Evolutionary conservation across 2,888 invertebrate species (phyloP), one percentile per base, ranked within the genome.

Genomic region (Carcina quercana): DNA sequence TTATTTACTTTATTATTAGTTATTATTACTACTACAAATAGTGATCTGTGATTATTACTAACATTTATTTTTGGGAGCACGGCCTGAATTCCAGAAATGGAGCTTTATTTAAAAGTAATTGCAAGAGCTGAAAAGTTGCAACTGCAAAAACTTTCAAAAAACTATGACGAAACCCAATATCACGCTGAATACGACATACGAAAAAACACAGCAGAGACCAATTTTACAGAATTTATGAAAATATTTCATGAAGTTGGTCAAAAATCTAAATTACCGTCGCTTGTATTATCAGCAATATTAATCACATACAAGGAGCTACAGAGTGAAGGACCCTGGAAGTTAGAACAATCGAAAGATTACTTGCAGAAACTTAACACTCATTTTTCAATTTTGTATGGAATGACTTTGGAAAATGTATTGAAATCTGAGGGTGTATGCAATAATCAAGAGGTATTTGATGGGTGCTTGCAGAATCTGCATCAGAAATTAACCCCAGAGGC

Each of bases 361-460:
- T 39, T 65, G 2, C 38, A 46, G 21, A 57, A 60, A 38, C 31
- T 80, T 5, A 59, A 71, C 30, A 28, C 30, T 20, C 42, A 49
- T n/a, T 71, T 80, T 46, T 44, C 58, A 37, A 41, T 46, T 8
- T 47, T 59, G 13, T 61, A 57, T 40, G 40, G 50, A n/a, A 43
- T 62, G 13, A 34, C 53, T 2, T 32, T 79, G 13, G 50, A 62
- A 3, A 45, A 49, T 34, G 40, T 74, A 12, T 47, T 79, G 8
- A n/a, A 13, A n/a, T 17, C 10, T n/a, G 6, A 12, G 10, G 13
- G 15, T 5, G 10, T 2, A 1, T 68, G 60, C 37, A 47, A 68
- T 34, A 28, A 45, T 5, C 75, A 79, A 51, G 50, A 56, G 19
- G 46, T 82, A 20, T 80, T 76, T 50, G 67, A 82, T 38, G 56